Conservation (phyloP, 2,113 vertebrate genomes). For the Naja naja region DNA sequence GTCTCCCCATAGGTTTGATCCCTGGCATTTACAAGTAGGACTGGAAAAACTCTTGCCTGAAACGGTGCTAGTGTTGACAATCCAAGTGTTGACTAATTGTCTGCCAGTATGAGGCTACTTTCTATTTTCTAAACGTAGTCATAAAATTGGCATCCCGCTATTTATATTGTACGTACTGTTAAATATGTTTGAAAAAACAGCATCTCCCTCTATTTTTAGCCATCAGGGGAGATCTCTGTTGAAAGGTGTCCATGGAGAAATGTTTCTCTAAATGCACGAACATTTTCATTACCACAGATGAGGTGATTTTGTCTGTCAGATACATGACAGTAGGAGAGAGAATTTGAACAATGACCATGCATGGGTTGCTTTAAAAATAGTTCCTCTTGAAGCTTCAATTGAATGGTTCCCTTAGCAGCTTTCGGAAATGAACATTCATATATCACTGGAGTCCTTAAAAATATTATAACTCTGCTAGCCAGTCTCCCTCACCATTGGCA, state of each 20-base stretch:
- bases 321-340: slow-evolving; percentile 62
- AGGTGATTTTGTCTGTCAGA: slow-evolving; percentile 68
- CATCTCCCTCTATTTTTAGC: slow-evolving; percentile 54
- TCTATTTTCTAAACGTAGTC: slow-evolving; percentile 7
- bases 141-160: slow-evolving; percentile 50
- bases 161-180: slow-evolving; percentile 57
- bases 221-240: slow-evolving; percentile 43
- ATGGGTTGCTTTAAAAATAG: slow-evolving; percentile 65
- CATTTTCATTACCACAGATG: slow-evolving; percentile 57
- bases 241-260: slow-evolving; percentile 59
- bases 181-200: slow-evolving; percentile 40
- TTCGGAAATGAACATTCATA: slow-evolving; percentile 65
- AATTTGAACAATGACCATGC: slow-evolving; percentile 70
- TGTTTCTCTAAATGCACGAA: slow-evolving; percentile 58
- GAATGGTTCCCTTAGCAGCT: slow-evolving; percentile 61
- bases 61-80: background rate
- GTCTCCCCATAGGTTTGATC: background rate
- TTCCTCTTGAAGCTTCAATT: slow-evolving; percentile 59
- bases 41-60: background rate
- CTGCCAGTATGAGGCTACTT: background rate
- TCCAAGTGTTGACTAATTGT: background rate
- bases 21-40: background rate
- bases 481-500: slow-evolving; percentile 22
- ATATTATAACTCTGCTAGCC: slow-evolving; percentile 41
- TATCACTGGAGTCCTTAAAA: slow-evolving; percentile 63